Conservation (phyloP, 2,888 invertebrate species). For the Lapara coniferarum region DNA sequence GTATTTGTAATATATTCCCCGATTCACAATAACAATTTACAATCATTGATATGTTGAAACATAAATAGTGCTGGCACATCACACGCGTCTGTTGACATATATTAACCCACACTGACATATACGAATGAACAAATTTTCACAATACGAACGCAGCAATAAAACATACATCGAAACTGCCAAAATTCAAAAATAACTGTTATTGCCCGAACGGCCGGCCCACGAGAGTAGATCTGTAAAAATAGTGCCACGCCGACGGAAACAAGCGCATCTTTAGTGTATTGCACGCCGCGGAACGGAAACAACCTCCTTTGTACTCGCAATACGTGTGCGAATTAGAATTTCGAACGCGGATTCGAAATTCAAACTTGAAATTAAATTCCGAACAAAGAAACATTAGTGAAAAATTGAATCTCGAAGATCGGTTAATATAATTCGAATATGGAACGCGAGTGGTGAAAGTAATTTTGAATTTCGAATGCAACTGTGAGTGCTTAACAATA, state of each 20-base stretch:
- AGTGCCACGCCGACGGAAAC: slow-evolving; percentile 46
- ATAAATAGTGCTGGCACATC: background rate
- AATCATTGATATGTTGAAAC: slow-evolving; percentile 7
- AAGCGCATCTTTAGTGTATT: slow-evolving; percentile 54
- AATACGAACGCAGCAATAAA: slow-evolving; percentile 20
- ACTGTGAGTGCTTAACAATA: background rate
- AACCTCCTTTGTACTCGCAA: slow-evolving; percentile 40
- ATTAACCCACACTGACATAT: background rate
- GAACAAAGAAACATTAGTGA: background rate
- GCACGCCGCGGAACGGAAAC: slow-evolving; percentile 53
- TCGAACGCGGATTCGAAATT: slow-evolving; percentile 24
- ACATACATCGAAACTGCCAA: slow-evolving; percentile 23
- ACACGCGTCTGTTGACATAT: background rate
- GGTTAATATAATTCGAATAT: background rate
- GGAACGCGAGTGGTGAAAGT: slow-evolving; percentile 11
- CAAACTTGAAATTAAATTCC: background rate
- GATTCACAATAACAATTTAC: background rate
- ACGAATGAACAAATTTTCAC: slow-evolving; percentile 5
- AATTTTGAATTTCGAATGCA: background rate
- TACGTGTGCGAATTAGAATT: slow-evolving; percentile 24
- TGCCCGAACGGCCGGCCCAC: slow-evolving; percentile 22
- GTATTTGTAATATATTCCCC: no score
- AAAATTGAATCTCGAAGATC: background rate
- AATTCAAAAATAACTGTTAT: slow-evolving; percentile 29
- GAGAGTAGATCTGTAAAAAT: slow-evolving; percentile 59